Percentiles rank a stretch among this genome's conserved stretches.
Evolutionary conservation across 2,797 vertebrate genomes (phyloP).

Genomic region (Rhadinocentrus ornatus): DNA sequence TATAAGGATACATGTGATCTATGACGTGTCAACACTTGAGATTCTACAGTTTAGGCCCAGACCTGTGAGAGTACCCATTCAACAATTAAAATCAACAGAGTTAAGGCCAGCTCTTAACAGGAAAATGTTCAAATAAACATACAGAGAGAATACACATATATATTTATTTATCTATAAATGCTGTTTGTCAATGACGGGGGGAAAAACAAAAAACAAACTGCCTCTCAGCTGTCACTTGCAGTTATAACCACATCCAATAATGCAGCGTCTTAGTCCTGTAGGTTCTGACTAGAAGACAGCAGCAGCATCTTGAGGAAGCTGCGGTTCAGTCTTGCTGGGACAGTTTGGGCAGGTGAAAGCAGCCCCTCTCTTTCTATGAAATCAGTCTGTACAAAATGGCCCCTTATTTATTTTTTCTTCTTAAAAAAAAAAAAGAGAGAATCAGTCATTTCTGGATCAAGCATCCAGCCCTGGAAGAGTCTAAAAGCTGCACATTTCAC

Average conservation of each 20-base stretch:
- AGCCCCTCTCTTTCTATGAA: conserved; percentile 37
- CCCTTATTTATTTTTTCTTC: conserved; percentile 37
- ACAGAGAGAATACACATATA: conserved; percentile 67
- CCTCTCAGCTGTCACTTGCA: conserved; percentile 39
- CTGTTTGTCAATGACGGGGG: conserved; percentile 65
- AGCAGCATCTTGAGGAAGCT: conserved; percentile 41
- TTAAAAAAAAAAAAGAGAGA: conserved; percentile 4
- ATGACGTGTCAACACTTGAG: conserved; percentile 72
- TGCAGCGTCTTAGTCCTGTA: conserved; percentile 36
- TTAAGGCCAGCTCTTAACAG: conserved; percentile 83
- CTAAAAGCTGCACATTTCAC: conserved; percentile 50
- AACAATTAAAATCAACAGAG: conserved; percentile 69
- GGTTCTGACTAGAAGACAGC: conserved; percentile 38
- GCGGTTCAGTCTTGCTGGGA: conserved; percentile 42
- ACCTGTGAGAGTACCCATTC: conserved; percentile 72
- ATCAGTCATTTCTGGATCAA: conserved; percentile 51
- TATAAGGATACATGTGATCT: conserved; percentile 68
- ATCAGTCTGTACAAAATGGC: conserved; percentile 71
- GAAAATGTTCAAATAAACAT: conserved; percentile 65
- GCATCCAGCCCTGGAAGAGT: conserved; percentile 47
- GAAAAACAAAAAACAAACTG: conserved; percentile 24
- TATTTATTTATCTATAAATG: conserved; percentile 62
- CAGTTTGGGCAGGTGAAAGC: conserved; percentile 31
- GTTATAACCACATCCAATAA: conserved; percentile 37
- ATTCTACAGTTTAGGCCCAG: conserved; percentile 69